These are phyloP conservation scores for Pipa parva DNA, from an alignment of 2,113 vertebrate genomes.

Conservation along the genomic window DNA sequence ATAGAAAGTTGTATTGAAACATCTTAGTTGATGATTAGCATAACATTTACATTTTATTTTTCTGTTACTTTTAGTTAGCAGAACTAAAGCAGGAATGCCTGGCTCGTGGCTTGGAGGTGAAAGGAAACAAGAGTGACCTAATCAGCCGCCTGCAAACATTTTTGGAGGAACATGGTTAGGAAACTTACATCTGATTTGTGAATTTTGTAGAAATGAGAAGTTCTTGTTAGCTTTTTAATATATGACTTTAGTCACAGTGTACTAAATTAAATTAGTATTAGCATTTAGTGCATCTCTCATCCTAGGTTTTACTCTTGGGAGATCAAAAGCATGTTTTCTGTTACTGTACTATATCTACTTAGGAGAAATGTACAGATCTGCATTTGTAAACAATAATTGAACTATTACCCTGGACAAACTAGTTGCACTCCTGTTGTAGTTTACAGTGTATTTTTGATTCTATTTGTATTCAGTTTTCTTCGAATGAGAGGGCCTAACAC, in stretches of 20 bases:
- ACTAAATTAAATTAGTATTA: background rate
- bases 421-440: too few species aligned
- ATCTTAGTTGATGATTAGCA: background rate
- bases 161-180: conserved; percentile 83
- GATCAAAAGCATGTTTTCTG: too few species aligned
- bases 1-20: too few species aligned
- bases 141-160: conserved; percentile 82
- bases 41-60: background rate
- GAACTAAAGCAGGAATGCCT: conserved; percentile 89
- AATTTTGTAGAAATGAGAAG: background rate
- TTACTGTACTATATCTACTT: too few species aligned
- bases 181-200: background rate
- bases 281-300: too few species aligned
- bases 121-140: conserved; percentile 88
- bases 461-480: too few species aligned
- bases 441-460: too few species aligned
- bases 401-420: too few species aligned
- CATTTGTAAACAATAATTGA: too few species aligned
- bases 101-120: conserved; percentile 79
- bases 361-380: too few species aligned
- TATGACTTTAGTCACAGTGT: conserved; percentile 2
- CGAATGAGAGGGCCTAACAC: too few species aligned
- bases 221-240: background rate
- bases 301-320: too few species aligned
- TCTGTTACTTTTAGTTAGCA: conserved; percentile 64